phyloP scores from a whole-genome alignment of 53 echinoderm and acorn worm genomes.

The Henricia sp. region DNA sequence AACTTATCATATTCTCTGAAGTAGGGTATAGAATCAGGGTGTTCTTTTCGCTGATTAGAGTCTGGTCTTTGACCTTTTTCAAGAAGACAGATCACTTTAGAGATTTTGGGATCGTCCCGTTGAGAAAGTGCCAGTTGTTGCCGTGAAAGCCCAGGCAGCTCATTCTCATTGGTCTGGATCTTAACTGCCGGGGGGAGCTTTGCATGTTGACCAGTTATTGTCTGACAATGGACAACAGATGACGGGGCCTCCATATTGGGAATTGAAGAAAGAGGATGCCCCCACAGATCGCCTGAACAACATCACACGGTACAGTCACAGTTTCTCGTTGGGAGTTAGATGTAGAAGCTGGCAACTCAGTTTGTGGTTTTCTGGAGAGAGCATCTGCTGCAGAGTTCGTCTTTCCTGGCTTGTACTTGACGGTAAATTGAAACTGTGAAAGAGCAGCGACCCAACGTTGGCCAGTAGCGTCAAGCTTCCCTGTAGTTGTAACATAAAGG shows the following conservation, averaged over 20 bases:
- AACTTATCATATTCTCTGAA: no score
- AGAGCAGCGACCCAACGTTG: slow-evolving; percentile 5
- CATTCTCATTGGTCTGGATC: no score
- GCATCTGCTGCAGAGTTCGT: not conserved
- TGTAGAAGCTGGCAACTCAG: not conserved
- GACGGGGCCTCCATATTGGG: no score
- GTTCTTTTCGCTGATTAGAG: no score
- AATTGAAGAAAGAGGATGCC: not conserved
- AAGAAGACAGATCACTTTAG: no score
- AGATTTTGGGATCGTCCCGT: not conserved
- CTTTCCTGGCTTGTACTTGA: not conserved
- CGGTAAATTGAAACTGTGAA: slow-evolving; percentile 1
- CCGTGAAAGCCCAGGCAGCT: no score
- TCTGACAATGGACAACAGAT: not conserved
- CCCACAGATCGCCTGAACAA: slow-evolving; percentile 25
- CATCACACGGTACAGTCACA: not conserved
- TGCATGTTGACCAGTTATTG: no score
- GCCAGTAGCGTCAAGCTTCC: slow-evolving; percentile 8
- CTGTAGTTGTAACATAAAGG: not conserved
- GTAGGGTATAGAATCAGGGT: no score
- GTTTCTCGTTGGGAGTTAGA: not conserved
- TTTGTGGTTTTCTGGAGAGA: not conserved
- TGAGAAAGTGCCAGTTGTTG: not conserved
- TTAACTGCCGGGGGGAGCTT: no score
- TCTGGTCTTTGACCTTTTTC: no score